Percentiles rank a stretch among this genome's conserved stretches.
These are phyloP conservation scores for Homalodisca vitripennis DNA, from an alignment of 1,140 invertebrate genomes.

Conservation along the genomic window DNA sequence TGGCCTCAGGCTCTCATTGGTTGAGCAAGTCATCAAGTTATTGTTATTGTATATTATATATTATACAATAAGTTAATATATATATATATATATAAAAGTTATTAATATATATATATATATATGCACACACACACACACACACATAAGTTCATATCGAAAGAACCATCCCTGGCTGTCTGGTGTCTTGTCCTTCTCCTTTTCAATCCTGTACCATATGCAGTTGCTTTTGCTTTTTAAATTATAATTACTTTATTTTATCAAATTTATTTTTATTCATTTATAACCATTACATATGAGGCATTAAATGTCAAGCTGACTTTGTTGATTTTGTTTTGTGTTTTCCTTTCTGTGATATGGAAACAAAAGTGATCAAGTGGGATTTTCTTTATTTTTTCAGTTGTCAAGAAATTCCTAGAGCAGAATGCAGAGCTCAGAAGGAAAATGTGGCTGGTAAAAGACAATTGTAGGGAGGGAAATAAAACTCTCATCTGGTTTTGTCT, in stretches of 20 bases:
- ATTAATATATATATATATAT: no score
- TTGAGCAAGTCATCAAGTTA: no score
- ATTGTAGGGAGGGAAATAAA: slow-evolving; percentile 28
- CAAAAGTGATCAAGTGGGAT: background rate
- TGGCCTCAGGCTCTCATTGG: no score
- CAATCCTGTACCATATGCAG: background rate
- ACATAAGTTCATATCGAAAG: no score
- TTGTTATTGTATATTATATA: no score
- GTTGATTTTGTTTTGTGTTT: background rate
- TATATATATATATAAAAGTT: no score
- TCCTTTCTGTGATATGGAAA: background rate
- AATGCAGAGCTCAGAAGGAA: slow-evolving; percentile 9
- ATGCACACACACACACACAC: no score
- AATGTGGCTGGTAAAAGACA: slow-evolving; percentile 25
- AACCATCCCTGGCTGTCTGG: no score
- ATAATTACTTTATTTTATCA: background rate
- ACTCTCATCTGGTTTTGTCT: slow-evolving; percentile 29
- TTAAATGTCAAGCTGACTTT: background rate
- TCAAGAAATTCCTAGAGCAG: slow-evolving; percentile 22
- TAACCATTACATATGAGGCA: background rate
- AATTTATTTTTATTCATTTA: background rate
- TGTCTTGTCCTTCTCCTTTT: no score
- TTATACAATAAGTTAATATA: no score
- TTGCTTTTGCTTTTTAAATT: background rate
- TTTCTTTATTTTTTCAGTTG: slow-evolving; percentile 25